Evolutionary conservation across 1,140 invertebrate species (phyloP), one percentile per base, ranked within the genome.

Genomic region (Bicyclus anynana): DNA sequence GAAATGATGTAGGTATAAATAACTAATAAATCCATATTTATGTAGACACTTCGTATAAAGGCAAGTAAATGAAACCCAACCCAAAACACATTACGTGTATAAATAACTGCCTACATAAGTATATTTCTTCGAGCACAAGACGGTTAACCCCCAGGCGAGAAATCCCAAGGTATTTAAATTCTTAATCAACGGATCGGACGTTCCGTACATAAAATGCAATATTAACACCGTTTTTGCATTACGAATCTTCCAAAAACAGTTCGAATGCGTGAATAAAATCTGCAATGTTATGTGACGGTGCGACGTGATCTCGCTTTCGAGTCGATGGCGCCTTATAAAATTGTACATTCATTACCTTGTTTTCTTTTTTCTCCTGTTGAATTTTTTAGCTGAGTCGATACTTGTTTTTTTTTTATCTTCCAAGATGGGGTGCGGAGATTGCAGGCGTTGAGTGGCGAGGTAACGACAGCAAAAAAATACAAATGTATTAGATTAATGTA

Each of bases 201-300:
- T 72, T 64, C 56, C 62, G 61, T 67, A 55, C 69, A 76, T 85
- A 80, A 81, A 80, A 75, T 77, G 69, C 74, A 73, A 74, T 83
- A 70, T 84, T 82, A 81, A 85, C 80, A 82, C 79, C 70, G 71
- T 75, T 80, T 69, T 62, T 74, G 72, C 76, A 80, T 84, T 80
- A 83, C 74, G 69, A 64, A 69, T 75, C 57, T 65, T 60, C 72
- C 67, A 67, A 81, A 83, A 77, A 74, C 65, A 53, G 50, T 63
- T 67, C 69, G 61, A 77, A 73, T 65, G 63, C 56, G 65, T 59
- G 53, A 72, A 84, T 84, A 84, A 84, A 82, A 77, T 67, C 44
- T 51, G 65, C 51, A 33, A 82, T 57, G 75, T 87, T 80, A 84
- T 84, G 80, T 78, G 81, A 77, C 73, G 71, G 61, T 64, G 51